Evolutionary conservation across 2,888 invertebrate species (phyloP).

Genomic region (Eilema griseolum): DNA sequence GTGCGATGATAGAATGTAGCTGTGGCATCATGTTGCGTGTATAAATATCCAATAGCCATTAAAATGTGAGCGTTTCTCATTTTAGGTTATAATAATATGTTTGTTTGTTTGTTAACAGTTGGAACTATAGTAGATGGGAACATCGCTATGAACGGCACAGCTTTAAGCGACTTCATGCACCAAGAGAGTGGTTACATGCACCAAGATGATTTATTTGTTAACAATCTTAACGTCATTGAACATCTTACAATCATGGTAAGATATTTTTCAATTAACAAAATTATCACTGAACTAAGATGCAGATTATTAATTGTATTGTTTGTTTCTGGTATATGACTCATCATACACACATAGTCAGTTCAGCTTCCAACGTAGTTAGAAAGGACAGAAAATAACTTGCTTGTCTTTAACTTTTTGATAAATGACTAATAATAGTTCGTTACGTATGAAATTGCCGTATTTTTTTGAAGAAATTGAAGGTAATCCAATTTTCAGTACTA

Average conservation of each 20-base stretch:
- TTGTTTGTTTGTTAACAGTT: slow-evolving; percentile 73
- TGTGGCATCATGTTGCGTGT: too few relatives aligned
- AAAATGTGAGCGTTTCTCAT: background rate
- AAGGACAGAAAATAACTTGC: background rate
- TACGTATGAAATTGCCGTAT: too few relatives aligned
- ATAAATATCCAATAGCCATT: background rate
- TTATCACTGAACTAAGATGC: background rate
- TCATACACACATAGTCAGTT: too few relatives aligned
- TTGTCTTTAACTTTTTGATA: background rate
- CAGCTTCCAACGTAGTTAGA: too few relatives aligned
- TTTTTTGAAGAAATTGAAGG: too few relatives aligned
- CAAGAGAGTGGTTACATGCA: slow-evolving; percentile 95
- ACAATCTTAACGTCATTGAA: slow-evolving; percentile 94
- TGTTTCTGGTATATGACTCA: too few relatives aligned
- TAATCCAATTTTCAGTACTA: too few relatives aligned
- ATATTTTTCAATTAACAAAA: background rate
- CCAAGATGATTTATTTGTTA: slow-evolving; percentile 96
- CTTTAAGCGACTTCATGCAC: slow-evolving; percentile 92
- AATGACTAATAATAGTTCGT: too few relatives aligned
- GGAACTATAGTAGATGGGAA: slow-evolving; percentile 92
- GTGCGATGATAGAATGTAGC: too few relatives aligned
- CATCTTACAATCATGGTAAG: slow-evolving; percentile 95
- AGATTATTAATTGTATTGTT: too few relatives aligned
- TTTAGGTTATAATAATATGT: background rate
- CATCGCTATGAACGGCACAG: slow-evolving; percentile 92